These are phyloP conservation scores for Sialis fuliginosa DNA, from an alignment of 2,888 invertebrate genomes.

Conservation along the genomic window DNA sequence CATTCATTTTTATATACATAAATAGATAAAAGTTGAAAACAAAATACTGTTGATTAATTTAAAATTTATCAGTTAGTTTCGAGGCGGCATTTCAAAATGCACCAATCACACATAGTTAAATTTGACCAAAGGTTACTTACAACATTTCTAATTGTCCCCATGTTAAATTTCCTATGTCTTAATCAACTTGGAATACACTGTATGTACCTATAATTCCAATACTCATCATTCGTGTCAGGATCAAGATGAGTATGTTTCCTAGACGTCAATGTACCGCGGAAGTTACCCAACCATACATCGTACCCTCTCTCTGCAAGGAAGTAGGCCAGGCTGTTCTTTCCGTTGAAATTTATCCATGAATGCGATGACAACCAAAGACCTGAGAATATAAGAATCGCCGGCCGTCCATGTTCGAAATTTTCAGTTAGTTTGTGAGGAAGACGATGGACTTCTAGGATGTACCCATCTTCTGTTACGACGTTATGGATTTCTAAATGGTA, in stretches of 20 bases:
- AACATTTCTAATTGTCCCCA: too few relatives aligned
- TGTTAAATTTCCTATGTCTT: too few relatives aligned
- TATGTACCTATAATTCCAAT: slow-evolving; percentile 37
- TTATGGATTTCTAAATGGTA: slow-evolving; percentile 2
- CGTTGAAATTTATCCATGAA: slow-evolving; percentile 56
- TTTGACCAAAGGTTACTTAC: too few relatives aligned
- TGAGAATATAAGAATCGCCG: slow-evolving; percentile 45
- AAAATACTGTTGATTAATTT: too few relatives aligned
- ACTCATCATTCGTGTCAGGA: slow-evolving; percentile 27
- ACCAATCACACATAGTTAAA: too few relatives aligned
- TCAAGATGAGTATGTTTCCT: slow-evolving; percentile 31
- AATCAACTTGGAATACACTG: too few relatives aligned
- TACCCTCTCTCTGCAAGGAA: slow-evolving; percentile 47
- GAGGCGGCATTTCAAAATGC: too few relatives aligned
- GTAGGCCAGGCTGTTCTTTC: slow-evolving; percentile 36
- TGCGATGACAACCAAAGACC: slow-evolving; percentile 56
- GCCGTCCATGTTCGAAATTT: slow-evolving; percentile 20
- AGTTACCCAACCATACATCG: slow-evolving; percentile 70
- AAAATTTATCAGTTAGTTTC: too few relatives aligned
- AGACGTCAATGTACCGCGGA: slow-evolving; percentile 53
- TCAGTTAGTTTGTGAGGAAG: not conserved
- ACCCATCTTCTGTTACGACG: slow-evolving; percentile 4
- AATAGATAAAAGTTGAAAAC: too few relatives aligned
- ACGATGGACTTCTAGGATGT: slow-evolving; percentile 3
- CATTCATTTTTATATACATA: too few relatives aligned